Conservation (phyloP, 1,140 invertebrate genomes). For the Frieseomelitta varia region DNA sequence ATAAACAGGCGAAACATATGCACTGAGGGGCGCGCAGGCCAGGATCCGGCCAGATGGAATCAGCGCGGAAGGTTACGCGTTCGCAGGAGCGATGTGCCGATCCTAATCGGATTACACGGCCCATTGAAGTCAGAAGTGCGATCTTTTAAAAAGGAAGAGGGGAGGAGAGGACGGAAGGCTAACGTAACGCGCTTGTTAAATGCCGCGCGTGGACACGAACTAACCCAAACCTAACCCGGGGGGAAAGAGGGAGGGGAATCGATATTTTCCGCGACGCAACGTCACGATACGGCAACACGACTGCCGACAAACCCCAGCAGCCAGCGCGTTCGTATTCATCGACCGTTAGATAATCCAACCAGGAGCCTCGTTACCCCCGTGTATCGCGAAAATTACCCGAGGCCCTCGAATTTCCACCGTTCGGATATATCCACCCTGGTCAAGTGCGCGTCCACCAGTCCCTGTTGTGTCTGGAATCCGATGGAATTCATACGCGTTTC, state of each 20-base stretch:
- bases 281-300: constrained; percentile 48
- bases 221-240: too few relatives aligned
- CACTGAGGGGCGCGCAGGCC: constrained; percentile 22
- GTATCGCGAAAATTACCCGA: constrained; percentile 65
- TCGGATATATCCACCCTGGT: background rate
- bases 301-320: constrained; percentile 53
- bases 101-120: constrained; percentile 81
- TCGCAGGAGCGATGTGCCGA: constrained; percentile 69
- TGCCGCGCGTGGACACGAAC: constrained; percentile 45
- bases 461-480: constrained; percentile 21
- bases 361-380: constrained; percentile 73
- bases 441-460: background rate
- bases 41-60: constrained; percentile 76
- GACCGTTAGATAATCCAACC: constrained; percentile 70
- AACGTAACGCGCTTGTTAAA: constrained; percentile 78
- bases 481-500: background rate
- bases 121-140: constrained; percentile 82
- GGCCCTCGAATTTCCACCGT: constrained; percentile 69
- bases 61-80: constrained; percentile 68
- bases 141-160: constrained; percentile 79
- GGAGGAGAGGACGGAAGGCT: background rate
- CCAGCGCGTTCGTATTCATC: constrained; percentile 32
- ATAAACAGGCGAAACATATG: constrained; percentile 36
- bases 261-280: constrained; percentile 74
- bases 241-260: constrained; percentile 54